Evolutionary conservation across 2,113 vertebrate genomes (phyloP).

Genomic region (Poeciliopsis turrubarensis): DNA sequence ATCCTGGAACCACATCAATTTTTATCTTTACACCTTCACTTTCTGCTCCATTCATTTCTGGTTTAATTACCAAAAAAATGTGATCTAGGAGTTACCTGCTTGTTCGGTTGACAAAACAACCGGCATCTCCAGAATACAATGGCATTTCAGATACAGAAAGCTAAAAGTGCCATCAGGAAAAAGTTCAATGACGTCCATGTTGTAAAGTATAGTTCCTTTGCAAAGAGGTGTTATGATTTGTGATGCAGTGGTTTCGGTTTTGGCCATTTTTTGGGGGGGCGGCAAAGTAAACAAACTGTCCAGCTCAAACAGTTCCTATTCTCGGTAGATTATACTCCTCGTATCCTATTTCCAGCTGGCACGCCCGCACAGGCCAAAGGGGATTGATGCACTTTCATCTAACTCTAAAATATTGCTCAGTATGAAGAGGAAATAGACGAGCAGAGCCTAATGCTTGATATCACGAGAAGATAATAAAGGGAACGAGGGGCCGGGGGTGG

Average conservation of each 20-base stretch:
- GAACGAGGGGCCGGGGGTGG: conserved; percentile 19
- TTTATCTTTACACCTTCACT: too few relatives aligned
- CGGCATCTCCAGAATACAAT: too few relatives aligned
- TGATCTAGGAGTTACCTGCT: not conserved
- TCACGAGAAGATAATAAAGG: conserved; percentile 41
- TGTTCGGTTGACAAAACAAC: too few relatives aligned
- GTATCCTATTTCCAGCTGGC: conserved; percentile 31
- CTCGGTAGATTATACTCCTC: conserved; percentile 15
- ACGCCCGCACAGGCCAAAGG: conserved; percentile 8
- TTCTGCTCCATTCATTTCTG: not conserved
- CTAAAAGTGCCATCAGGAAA: too few relatives aligned
- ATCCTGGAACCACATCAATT: too few relatives aligned
- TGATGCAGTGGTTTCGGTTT: not conserved
- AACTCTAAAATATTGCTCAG: conserved; percentile 14
- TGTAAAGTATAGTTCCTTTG: not conserved
- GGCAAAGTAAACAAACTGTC: not conserved
- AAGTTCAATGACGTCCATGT: too few relatives aligned
- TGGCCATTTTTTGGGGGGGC: too few relatives aligned
- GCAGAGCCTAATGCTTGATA: conserved; percentile 36
- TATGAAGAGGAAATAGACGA: conserved; percentile 29
- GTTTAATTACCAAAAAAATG: not conserved
- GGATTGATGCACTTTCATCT: conserved; percentile 26
- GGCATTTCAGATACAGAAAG: too few relatives aligned
- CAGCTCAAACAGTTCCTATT: conserved; percentile 15
- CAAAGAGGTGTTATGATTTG: not conserved